Evolutionary conservation across 2,888 invertebrate species (phyloP).

Genomic region (Pseudoips prasinana): DNA sequence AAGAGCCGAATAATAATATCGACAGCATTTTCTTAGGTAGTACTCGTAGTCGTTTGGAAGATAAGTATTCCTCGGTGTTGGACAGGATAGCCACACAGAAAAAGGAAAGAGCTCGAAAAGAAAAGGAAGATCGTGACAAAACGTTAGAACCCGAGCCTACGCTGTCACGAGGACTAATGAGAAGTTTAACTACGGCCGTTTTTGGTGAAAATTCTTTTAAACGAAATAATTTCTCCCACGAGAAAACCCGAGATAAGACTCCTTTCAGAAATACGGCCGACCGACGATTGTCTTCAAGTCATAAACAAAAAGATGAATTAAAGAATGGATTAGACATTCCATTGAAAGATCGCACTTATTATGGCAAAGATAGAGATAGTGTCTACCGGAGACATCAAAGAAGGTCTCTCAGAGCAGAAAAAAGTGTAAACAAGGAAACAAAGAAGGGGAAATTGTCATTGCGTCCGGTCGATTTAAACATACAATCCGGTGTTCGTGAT

Average conservation of each 20-base stretch:
- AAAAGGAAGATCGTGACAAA: constrained; percentile 84
- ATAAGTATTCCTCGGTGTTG: constrained; percentile 89
- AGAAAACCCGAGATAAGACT: constrained; percentile 84
- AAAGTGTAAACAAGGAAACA: constrained; percentile 83
- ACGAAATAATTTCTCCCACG: constrained; percentile 79
- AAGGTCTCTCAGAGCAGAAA: constrained; percentile 83
- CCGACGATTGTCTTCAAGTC: constrained; percentile 58
- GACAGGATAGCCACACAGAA: constrained; percentile 85
- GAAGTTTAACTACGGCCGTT: constrained; percentile 88
- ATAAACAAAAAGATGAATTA: constrained; percentile 60
- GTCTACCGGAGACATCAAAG: constrained; percentile 76
- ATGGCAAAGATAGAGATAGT: constrained; percentile 76
- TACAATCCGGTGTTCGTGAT: constrained; percentile 71
- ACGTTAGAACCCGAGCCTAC: constrained; percentile 84
- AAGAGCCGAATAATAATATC: constrained; percentile 74
- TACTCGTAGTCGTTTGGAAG: constrained; percentile 87
- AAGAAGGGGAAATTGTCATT: constrained; percentile 73
- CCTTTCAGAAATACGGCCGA: constrained; percentile 81
- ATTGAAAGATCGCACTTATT: constrained; percentile 50
- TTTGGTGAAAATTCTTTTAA: constrained; percentile 84
- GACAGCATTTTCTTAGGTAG: constrained; percentile 71
- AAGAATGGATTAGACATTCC: constrained; percentile 66
- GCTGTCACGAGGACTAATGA: constrained; percentile 78
- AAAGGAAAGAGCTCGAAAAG: constrained; percentile 75
- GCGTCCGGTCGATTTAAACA: constrained; percentile 79